phyloP scores from a whole-genome alignment of 2,797 vertebrate species.

The Pseudomugil gertrudae region DNA sequence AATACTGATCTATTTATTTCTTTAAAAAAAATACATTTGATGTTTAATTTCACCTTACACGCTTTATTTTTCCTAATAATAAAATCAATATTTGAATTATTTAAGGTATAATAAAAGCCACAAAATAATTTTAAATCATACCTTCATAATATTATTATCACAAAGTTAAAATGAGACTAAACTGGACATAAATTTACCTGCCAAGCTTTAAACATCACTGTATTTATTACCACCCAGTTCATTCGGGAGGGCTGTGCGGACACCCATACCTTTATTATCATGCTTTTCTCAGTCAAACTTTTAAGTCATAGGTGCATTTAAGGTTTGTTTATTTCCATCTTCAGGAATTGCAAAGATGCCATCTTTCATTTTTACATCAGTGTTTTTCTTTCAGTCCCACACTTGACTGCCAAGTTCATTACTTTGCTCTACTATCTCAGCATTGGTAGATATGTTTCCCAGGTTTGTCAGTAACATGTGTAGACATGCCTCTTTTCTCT shows the following conservation, averaged over 20 bases:
- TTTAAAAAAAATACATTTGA: too few species aligned
- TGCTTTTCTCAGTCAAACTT: conserved; percentile 1
- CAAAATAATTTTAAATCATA: neutral
- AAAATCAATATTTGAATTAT: neutral
- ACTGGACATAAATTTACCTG: neutral
- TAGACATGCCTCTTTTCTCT: conserved; percentile 40
- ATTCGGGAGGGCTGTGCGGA: neutral
- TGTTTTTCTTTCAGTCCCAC: neutral
- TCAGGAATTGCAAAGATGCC: neutral
- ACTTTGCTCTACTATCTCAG: neutral
- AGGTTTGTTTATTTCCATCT: neutral
- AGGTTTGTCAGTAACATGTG: conserved; percentile 42
- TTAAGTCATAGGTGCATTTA: neutral
- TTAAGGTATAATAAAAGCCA: neutral
- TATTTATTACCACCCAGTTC: neutral
- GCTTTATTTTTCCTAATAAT: neutral
- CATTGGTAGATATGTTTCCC: conserved; percentile 1
- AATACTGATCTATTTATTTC: neutral
- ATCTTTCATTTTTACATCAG: neutral
- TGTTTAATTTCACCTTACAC: neutral
- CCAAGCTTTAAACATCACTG: neutral
- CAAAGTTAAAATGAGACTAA: neutral
- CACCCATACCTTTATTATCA: neutral
- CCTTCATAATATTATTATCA: neutral
- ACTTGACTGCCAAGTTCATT: neutral